Base-by-base conservation (phyloP, 2,888 invertebrate species). In the Clostera curtula region DNA sequence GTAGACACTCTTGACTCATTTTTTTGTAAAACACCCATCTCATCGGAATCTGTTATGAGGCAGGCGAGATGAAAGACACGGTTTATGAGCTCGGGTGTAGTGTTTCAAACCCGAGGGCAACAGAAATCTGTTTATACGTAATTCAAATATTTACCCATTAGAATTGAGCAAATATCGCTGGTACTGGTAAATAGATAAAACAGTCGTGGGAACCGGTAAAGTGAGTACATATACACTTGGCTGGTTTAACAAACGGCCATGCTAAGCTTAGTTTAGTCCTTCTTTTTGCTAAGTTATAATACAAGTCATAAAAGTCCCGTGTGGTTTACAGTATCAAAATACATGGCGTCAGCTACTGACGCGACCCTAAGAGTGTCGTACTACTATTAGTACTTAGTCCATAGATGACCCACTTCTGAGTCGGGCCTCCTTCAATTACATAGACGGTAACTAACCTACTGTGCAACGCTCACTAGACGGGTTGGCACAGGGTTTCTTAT, bases 11-110 rank as follows among this genome's bases (percentile, higher is more conserved):
- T n/a, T n/a, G n/a, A n/a, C n/a, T n/a, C n/a, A n/a, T n/a, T 51
- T 56, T 58, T 55, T 51, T 46, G 19, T 31, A 28, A 36, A 49
- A 52, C 63, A 61, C 62, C 59, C 60, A 60, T 58, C 45, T 49
- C 40, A 31, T 39, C 42, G 39, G 34, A 25, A 41, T 44, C 42
- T 31, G 45, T 72, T 68, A 73, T 72, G 64, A 64, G 70, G 55
- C 59, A 62, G 61, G 48, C 55, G 59, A 62, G 72, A 69, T 77
- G 76, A 79, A 76, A 79, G 79, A 73, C 68, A 56, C 53, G 63
- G 48, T 73, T 75, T 73, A 74, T 64, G 59, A 62, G 54, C 57
- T 48, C 47, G 47, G 56, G 75, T 75, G 60, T 82, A 56, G 61
- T 56, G 59, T 82, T 79, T 74, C 76, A 49, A 53, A 50, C 54